Evolutionary conservation across 2,888 invertebrate species (phyloP), one percentile per base, ranked within the genome.

Genomic region (Eilema caniola): DNA sequence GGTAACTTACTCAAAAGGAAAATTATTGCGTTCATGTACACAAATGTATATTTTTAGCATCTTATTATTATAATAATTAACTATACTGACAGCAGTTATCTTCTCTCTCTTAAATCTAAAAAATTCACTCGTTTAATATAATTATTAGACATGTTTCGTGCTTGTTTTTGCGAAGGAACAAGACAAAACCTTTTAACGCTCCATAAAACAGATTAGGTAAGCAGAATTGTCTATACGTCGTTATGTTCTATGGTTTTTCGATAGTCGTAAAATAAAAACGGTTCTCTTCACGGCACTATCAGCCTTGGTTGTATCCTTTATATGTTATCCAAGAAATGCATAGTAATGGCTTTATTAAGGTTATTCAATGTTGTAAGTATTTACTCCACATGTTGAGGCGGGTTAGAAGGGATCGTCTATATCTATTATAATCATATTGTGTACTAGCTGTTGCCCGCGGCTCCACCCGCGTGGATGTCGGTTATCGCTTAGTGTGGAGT

Each of bases 211-310:
- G 81, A 76, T 81, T 82, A 81, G 79, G 81, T 72, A 71, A 80
- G 79, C 81, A 81, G 70, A 76, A 73, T 74, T 67, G 76, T 75
- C 62, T 80, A 82, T 69, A 80, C 69, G 71, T 72, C 83, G 81
- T 81, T 70, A 73, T 82, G 83, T 82, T 80, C 79, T 81, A 81
- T 81, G 81, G 80, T 72, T 81, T 81, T 80, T 81, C 80, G 81
- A 81, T 81, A 81, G 65, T 72, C 62, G 72, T 81, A 82, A 80
- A 82, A 80, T 80, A 82, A 81, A 82, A 80, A 75, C 72, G 80
- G 72, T 78, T 69, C 71, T 73, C 70, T 74, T 75, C 71, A 80
- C 68, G 67, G 62, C 69, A 72, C 75, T 67, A 80, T 80, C 75
- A 80, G 67, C 73, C 71, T 59, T 59, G 59, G 57, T 60, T 74